These are phyloP conservation scores for Diadromus collaris DNA, from an alignment of 2,888 invertebrate species.

Conservation along the genomic window DNA sequence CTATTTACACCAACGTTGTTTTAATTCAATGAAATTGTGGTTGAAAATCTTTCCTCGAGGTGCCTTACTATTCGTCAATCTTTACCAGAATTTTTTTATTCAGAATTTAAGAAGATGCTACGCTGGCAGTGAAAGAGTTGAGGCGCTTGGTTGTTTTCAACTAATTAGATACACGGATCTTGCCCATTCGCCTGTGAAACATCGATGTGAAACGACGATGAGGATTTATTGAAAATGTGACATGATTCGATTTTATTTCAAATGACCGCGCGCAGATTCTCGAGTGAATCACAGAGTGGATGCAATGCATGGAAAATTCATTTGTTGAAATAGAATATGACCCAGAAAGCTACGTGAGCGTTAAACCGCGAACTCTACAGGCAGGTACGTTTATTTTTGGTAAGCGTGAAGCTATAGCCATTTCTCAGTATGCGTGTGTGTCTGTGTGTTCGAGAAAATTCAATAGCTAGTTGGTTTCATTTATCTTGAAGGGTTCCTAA, in stretches of 20 bases:
- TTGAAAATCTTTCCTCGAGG: not conserved
- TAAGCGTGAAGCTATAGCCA: not conserved
- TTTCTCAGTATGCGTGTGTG: not conserved
- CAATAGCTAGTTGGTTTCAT: slow-evolving; percentile 34
- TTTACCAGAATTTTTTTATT: not conserved
- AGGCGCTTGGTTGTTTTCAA: not conserved
- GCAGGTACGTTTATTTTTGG: slow-evolving; percentile 21
- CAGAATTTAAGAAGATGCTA: not conserved
- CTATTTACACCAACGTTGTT: not conserved
- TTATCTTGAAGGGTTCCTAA: slow-evolving; percentile 53
- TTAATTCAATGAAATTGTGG: not conserved
- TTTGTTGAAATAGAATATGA: slow-evolving; percentile 14
- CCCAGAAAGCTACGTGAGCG: slow-evolving; percentile 11
- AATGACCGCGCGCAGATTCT: not conserved
- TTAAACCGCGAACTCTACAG: slow-evolving; percentile 14
- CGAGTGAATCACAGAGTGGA: not conserved
- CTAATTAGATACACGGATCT: not conserved
- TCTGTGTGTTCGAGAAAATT: slow-evolving; percentile 24
- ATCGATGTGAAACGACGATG: not conserved
- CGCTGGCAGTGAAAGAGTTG: not conserved
- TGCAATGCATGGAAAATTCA: slow-evolving; percentile 11
- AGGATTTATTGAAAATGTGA: not conserved
- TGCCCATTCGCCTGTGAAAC: not conserved
- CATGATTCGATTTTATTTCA: not conserved
- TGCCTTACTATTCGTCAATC: not conserved